These are phyloP conservation scores for Hiodon alosoides DNA, from an alignment of 2,113 vertebrate species.

Conservation along the genomic window DNA sequence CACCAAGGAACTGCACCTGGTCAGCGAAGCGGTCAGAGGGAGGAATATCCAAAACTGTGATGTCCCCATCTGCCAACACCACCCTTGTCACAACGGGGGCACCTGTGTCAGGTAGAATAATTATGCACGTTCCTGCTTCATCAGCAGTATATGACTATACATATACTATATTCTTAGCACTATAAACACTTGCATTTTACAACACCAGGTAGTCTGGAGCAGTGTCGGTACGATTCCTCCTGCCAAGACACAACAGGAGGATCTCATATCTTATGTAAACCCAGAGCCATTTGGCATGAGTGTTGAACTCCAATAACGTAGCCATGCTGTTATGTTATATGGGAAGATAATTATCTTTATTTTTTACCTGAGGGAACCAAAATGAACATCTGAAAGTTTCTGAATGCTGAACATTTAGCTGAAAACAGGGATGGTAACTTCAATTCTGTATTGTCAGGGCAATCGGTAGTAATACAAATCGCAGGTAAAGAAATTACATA, in stretches of 20 bases:
- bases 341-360: too few relatives aligned
- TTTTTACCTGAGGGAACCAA: too few relatives aligned
- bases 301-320: too few relatives aligned
- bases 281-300: too few relatives aligned
- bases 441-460: background rate
- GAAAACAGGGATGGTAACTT: background rate
- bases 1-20: conserved; percentile 64
- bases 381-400: too few relatives aligned
- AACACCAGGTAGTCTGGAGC: too few relatives aligned
- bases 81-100: conserved; percentile 72
- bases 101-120: conserved; percentile 69
- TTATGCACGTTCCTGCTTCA: conserved; percentile 17
- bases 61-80: conserved; percentile 60
- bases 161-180: too few relatives aligned
- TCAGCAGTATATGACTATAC: background rate
- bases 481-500: background rate
- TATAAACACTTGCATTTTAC: too few relatives aligned
- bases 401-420: background rate
- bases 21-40: conserved; percentile 61
- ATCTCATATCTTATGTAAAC: too few relatives aligned
- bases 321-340: too few relatives aligned
- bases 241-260: too few relatives aligned
- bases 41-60: conserved; percentile 74
- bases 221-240: too few relatives aligned
- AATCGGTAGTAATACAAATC: background rate